phyloP scores from a whole-genome alignment of 2,888 invertebrate genomes.

The Phasia obesa region DNA sequence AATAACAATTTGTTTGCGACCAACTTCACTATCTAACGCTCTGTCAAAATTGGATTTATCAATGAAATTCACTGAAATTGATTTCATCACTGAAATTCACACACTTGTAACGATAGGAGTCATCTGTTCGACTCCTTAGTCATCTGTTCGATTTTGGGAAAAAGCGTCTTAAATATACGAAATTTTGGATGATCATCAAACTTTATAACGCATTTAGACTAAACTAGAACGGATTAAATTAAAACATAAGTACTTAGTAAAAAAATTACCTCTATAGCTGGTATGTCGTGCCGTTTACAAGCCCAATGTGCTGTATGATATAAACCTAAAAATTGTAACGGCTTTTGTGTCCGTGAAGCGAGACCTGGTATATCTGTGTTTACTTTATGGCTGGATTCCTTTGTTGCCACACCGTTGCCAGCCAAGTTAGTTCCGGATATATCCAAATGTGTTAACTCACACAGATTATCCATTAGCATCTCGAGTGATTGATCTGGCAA shows the following conservation, averaged over 20 bases:
- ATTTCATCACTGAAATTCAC: no score
- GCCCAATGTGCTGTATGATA: conserved; percentile 95
- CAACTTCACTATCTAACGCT: no score
- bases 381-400: conserved; percentile 78
- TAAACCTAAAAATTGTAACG: conserved; percentile 94
- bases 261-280: conserved; percentile 89
- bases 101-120: no score
- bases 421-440: conserved; percentile 98
- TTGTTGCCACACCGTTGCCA: conserved; percentile 89
- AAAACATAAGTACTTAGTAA: neutral
- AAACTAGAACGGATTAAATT: no score
- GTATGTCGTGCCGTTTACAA: conserved; percentile 94
- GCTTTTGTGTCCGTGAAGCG: conserved; percentile 88
- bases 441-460: conserved; percentile 91
- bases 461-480: conserved; percentile 88
- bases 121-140: no score
- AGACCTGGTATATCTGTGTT: conserved; percentile 93
- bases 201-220: neutral
- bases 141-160: no score
- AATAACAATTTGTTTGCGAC: no score
- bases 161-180: no score
- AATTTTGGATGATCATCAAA: no score
- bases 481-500: conserved; percentile 88
- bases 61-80: no score
- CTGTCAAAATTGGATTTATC: no score